These are phyloP conservation scores for Lucilia sericata DNA, from an alignment of 1,140 invertebrate genomes.

Conservation along the genomic window DNA sequence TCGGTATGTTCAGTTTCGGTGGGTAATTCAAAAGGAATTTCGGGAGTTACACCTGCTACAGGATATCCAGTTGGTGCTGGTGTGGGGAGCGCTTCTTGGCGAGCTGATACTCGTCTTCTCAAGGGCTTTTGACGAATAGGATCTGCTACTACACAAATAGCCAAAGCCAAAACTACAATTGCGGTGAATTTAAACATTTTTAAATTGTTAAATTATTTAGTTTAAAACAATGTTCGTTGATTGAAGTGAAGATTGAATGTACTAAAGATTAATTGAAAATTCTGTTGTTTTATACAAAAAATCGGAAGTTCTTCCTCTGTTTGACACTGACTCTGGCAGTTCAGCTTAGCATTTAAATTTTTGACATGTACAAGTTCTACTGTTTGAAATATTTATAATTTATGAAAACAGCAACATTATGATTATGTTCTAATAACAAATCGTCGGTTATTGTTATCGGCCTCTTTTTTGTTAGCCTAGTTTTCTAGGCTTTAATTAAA, in stretches of 20 bases:
- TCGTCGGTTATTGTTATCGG: not conserved
- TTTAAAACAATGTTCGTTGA: not conserved
- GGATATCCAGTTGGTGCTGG: slow-evolving; percentile 57
- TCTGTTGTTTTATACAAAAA: slow-evolving; percentile 31
- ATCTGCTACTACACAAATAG: not conserved
- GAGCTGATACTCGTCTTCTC: slow-evolving; percentile 25
- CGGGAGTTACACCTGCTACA: slow-evolving; percentile 45
- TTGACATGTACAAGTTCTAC: not conserved
- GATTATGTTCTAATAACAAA: not conserved
- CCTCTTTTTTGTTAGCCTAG: too few relatives aligned
- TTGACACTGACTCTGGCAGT: not conserved
- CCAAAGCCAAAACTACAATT: slow-evolving; percentile 25
- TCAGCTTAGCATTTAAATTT: not conserved
- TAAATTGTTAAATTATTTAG: not conserved
- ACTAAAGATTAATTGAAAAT: not conserved
- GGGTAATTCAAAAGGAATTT: too few relatives aligned
- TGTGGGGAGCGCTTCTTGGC: slow-evolving; percentile 45
- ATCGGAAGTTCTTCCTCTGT: slow-evolving; percentile 15
- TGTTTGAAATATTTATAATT: not conserved
- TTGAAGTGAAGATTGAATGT: not conserved
- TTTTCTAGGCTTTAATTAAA: too few relatives aligned
- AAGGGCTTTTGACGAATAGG: not conserved
- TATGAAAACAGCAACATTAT: not conserved
- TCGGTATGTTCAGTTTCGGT: too few relatives aligned
- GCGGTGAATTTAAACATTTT: not conserved